Conservation (phyloP, 2,113 vertebrate species). For the Entelurus aequoreus region DNA sequence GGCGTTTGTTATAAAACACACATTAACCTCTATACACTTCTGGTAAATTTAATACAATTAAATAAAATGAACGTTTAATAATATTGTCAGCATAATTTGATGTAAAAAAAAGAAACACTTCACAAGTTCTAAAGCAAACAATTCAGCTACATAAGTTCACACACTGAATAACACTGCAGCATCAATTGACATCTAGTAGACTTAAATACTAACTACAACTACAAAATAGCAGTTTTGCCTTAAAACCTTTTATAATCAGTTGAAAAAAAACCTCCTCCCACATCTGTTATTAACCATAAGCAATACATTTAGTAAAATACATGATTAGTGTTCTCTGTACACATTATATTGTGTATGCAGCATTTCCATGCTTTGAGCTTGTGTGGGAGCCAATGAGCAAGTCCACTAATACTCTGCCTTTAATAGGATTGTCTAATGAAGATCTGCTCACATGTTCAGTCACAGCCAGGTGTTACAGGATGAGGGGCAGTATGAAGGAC, state of each 20-base stretch:
- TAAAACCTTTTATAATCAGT: neutral
- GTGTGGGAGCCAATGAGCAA: conserved; percentile 23
- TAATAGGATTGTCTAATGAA: conserved; percentile 67
- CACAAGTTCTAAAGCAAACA: no score
- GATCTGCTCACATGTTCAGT: conserved; percentile 33
- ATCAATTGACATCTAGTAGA: no score
- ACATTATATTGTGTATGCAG: conserved; percentile 27
- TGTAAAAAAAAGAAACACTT: no score
- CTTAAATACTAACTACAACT: neutral
- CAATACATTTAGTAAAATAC: neutral
- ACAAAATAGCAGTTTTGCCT: neutral
- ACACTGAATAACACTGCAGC: no score
- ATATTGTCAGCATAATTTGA: no score
- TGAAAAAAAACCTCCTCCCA: neutral
- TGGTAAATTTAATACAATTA: no score
- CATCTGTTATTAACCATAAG: neutral
- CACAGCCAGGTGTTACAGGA: conserved; percentile 34
- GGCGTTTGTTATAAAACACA: no score
- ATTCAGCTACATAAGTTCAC: no score
- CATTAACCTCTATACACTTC: no score
- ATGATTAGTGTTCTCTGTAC: neutral
- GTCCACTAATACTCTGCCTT: conserved; percentile 43
- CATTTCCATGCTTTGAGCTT: conserved; percentile 21
- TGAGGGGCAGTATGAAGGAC: conserved; percentile 60
- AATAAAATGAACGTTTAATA: no score